Conservation (phyloP, 2,113 vertebrate genomes). For the Laticauda colubrina region DNA sequence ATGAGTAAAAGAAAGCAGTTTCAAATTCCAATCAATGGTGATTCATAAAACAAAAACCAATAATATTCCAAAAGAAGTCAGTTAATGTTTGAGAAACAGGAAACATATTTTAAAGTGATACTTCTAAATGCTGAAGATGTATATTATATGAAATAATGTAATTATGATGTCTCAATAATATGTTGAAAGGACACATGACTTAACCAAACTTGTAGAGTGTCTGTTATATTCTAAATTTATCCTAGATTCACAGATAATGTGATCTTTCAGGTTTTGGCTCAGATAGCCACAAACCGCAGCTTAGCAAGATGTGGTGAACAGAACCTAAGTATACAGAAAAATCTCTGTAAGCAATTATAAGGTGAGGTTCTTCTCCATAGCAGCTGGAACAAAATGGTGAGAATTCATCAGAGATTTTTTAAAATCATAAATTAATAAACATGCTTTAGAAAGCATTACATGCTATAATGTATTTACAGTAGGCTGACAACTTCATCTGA, state of each 20-base stretch:
- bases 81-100: background rate
- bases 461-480: background rate
- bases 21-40: background rate
- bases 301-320: background rate
- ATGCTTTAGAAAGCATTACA: background rate
- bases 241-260: background rate
- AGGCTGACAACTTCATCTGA: background rate
- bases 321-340: background rate
- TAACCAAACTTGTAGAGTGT: background rate
- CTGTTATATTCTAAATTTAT: background rate
- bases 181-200: background rate
- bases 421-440: background rate
- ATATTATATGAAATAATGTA: background rate
- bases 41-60: background rate
- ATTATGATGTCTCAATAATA: background rate
- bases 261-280: background rate
- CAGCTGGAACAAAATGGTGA: background rate
- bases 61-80: background rate
- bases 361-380: background rate
- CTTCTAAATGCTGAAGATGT: background rate
- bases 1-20: background rate
- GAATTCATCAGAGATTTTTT: background rate
- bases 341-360: background rate
- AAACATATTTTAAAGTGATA: background rate
- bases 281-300: background rate